phyloP scores from a whole-genome alignment of 2,888 invertebrate genomes.

The Merodon equestris region DNA sequence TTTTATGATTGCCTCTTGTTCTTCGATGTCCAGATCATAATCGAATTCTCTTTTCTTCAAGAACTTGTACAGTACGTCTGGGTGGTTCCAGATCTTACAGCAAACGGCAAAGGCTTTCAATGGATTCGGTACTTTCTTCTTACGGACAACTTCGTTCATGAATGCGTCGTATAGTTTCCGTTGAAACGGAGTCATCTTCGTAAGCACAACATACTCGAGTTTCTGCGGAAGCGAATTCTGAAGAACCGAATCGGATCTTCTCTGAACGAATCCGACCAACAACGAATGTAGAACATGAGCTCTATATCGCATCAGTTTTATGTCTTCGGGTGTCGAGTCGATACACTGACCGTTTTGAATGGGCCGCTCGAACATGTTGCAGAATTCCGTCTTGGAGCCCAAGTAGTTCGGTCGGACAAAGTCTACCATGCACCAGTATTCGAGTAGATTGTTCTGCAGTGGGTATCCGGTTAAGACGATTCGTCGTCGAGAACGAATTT shows the following conservation, averaged over 20 bases:
- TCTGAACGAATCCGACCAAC: constrained; percentile 96
- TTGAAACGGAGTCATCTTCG: constrained; percentile 94
- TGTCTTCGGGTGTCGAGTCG: constrained; percentile 96
- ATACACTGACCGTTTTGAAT: constrained; percentile 99
- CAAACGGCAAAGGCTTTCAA: constrained; percentile 98
- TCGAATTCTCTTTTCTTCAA: constrained; percentile 89
- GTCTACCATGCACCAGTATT: constrained; percentile 99
- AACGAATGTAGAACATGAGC: constrained; percentile 97
- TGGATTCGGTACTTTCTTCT: constrained; percentile 94
- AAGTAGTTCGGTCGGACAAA: constrained; percentile 98
- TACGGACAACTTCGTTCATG: constrained; percentile 94
- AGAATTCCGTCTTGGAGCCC: constrained; percentile 97
- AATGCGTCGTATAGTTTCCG: constrained; percentile 93
- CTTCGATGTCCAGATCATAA: constrained; percentile 89
- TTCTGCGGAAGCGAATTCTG: constrained; percentile 96
- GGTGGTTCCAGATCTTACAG: constrained; percentile 98
- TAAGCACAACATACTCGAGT: constrained; percentile 94
- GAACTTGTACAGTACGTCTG: constrained; percentile 93
- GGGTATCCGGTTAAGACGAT: constrained; percentile 99
- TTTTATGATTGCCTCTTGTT: constrained; percentile 75
- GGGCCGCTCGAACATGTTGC: constrained; percentile 99
- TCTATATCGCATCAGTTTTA: constrained; percentile 94
- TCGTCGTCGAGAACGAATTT: constrained; percentile 94
- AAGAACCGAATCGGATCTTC: constrained; percentile 95
- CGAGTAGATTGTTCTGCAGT: constrained; percentile 96